These are phyloP conservation scores for Molossus alvarezi DNA, from an alignment of 2,797 vertebrate species.

Conservation along the genomic window DNA sequence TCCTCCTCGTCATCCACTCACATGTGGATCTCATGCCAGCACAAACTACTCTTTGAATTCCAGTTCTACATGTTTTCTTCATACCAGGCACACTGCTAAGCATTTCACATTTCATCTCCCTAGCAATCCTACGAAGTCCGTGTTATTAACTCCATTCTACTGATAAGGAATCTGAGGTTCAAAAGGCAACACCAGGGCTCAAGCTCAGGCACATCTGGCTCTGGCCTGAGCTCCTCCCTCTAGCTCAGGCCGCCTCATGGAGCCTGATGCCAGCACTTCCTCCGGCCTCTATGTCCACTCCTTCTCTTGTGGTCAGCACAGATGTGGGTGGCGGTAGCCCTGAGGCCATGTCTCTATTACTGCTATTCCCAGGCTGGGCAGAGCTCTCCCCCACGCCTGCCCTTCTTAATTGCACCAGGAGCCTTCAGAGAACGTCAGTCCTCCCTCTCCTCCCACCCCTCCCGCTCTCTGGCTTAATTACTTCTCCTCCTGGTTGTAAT, in stretches of 20 bases:
- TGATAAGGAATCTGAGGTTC: background rate
- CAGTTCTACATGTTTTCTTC: background rate
- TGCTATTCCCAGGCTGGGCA: background rate
- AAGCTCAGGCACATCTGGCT: background rate
- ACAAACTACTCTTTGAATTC: background rate
- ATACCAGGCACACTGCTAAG: too few species aligned
- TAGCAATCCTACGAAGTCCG: background rate
- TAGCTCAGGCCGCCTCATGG: background rate
- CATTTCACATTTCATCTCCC: background rate
- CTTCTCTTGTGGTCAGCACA: background rate
- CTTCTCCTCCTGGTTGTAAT: constrained; percentile 70
- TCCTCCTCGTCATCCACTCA: accelerated
- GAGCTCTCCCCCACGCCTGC: background rate
- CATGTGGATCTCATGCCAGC: accelerated
- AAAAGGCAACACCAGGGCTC: background rate
- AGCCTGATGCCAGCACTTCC: background rate
- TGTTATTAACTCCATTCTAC: background rate
- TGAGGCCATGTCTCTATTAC: background rate
- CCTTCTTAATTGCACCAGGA: background rate
- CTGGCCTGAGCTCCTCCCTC: background rate
- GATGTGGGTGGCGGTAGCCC: background rate
- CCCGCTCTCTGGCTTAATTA: constrained; percentile 74
- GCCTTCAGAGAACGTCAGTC: constrained; percentile 40
- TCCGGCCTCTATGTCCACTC: background rate
- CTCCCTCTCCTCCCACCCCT: background rate